Conservation (phyloP, 2,797 vertebrate genomes). For the Sphenodon punctatus region DNA sequence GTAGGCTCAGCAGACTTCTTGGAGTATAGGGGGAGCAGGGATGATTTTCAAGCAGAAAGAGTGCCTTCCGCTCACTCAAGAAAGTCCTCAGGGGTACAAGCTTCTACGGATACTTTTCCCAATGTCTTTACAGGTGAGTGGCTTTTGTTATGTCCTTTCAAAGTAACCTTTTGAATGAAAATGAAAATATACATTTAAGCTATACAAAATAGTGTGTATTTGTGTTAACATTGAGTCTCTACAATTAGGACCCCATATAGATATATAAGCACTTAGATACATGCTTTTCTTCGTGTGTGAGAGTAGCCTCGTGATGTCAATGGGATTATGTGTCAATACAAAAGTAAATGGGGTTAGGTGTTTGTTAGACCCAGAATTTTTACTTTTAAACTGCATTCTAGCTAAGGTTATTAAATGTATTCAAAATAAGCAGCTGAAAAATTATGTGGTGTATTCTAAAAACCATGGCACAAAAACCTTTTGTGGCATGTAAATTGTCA, state of each 20-base stretch:
- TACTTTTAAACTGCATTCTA: conserved; percentile 7
- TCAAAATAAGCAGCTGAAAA: neutral
- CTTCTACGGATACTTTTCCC: conserved; percentile 83
- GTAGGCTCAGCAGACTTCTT: conserved; percentile 80
- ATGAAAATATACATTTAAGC: neutral
- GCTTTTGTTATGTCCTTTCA: neutral
- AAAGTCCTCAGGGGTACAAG: conserved; percentile 80
- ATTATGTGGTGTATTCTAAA: neutral
- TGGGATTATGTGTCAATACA: conserved; percentile 12
- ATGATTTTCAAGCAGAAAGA: conserved; percentile 70
- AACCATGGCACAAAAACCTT: neutral
- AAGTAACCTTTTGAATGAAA: neutral
- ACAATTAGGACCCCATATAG: neutral
- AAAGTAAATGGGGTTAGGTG: conserved; percentile 51
- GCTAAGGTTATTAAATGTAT: neutral
- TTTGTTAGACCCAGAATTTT: conserved; percentile 18
- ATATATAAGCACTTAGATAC: neutral
- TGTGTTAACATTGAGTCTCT: neutral
- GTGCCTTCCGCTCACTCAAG: conserved; percentile 76
- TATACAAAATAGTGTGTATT: neutral
- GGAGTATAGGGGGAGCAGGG: conserved; percentile 71
- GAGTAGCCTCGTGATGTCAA: neutral
- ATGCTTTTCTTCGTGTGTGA: too few species aligned
- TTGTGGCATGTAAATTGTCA: neutral
- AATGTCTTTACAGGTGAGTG: conserved; percentile 91